Percentiles rank a stretch among this genome's conserved stretches.
These are phyloP conservation scores for Drosophila micromelanica DNA, from an alignment of 1,140 invertebrate species.

Conservation along the genomic window DNA sequence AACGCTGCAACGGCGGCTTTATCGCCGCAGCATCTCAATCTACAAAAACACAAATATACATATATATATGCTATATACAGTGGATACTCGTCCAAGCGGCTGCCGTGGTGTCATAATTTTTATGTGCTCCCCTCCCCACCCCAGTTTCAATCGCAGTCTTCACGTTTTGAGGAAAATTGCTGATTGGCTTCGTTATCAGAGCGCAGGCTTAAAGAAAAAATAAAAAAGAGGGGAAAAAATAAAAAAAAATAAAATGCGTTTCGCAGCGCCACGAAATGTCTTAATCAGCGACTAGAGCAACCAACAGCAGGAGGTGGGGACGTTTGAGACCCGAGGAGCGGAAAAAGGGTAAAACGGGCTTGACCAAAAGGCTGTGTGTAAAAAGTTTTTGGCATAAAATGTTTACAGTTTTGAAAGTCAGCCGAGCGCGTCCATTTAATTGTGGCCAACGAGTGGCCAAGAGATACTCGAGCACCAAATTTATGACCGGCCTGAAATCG, in stretches of 20 bases:
- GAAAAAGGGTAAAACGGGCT: constrained; percentile 12
- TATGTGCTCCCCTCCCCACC: constrained; percentile 17
- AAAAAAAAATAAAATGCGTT: constrained; percentile 27
- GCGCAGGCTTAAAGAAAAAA: constrained; percentile 26
- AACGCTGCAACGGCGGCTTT: constrained; percentile 12
- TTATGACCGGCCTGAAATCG: constrained; percentile 68
- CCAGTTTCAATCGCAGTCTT: neutral
- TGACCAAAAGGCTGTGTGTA: constrained; percentile 15
- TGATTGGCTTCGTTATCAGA: constrained; percentile 64
- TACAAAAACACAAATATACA: neutral
- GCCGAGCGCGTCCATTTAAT: constrained; percentile 72
- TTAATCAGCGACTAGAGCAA: constrained; percentile 53
- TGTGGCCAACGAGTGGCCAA: constrained; percentile 60
- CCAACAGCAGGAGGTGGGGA: neutral
- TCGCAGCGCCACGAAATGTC: constrained; percentile 50
- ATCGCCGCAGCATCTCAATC: constrained; percentile 41
- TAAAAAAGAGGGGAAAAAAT: neutral
- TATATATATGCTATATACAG: neutral
- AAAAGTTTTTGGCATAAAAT: constrained; percentile 66
- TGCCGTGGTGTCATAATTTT: constrained; percentile 61
- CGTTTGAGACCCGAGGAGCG: no score
- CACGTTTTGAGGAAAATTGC: constrained; percentile 16
- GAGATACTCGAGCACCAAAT: constrained; percentile 67
- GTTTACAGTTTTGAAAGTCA: constrained; percentile 71
- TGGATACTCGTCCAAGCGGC: constrained; percentile 12